phyloP scores from a whole-genome alignment of 1,140 invertebrate species.

The Dreissena polymorpha region DNA sequence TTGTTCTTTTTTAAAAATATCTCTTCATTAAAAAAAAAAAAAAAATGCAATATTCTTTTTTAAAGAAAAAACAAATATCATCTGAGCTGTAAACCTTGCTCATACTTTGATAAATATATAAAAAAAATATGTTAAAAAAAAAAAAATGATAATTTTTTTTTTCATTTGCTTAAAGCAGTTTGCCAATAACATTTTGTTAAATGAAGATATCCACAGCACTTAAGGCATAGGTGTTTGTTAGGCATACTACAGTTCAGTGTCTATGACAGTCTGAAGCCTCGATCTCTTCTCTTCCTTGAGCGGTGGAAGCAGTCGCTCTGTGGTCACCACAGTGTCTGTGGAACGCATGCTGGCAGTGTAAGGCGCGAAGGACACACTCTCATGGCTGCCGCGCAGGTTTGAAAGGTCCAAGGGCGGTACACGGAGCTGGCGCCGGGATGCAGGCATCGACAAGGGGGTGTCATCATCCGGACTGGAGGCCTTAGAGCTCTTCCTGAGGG shows the following conservation, averaged over 20 bases:
- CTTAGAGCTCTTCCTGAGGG: constrained; percentile 44
- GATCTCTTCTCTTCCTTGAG: constrained; percentile 34
- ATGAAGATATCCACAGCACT: no score
- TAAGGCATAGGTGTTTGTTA: no score
- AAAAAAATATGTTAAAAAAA: no score
- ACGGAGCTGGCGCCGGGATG: constrained; percentile 18
- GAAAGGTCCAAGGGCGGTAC: constrained; percentile 65
- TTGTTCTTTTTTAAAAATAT: no score
- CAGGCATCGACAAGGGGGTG: neutral
- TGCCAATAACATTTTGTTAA: neutral
- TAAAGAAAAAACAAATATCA: no score
- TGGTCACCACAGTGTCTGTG: constrained; percentile 60
- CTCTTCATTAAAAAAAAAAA: no score
- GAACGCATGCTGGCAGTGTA: constrained; percentile 62
- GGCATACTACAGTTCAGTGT: constrained; percentile 55
- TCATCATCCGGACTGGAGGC: neutral
- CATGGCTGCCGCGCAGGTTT: constrained; percentile 60
- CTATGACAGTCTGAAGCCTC: constrained; percentile 54
- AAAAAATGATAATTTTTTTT: no score
- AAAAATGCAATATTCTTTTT: no score
- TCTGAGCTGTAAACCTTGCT: no score
- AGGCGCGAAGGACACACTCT: constrained; percentile 62
- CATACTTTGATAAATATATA: no score
- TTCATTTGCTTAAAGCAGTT: no score
- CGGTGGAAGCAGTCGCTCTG: constrained; percentile 38